These are phyloP conservation scores for Macrocentrus cingulum DNA, from an alignment of 1,140 invertebrate species.

Conservation along the genomic window DNA sequence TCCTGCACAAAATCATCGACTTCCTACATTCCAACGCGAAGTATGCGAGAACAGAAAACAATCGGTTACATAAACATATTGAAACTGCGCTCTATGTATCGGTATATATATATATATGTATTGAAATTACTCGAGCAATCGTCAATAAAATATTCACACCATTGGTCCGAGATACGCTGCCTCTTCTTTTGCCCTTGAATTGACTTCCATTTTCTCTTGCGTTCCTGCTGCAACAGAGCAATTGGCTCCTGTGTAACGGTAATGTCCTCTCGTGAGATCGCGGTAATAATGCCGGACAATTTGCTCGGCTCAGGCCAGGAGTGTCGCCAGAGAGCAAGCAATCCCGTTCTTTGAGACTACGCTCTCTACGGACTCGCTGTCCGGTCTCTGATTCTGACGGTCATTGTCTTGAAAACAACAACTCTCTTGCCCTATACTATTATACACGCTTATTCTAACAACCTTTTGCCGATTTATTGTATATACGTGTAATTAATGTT, in stretches of 20 bases:
- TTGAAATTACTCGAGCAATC: slow-evolving; percentile 13
- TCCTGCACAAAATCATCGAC: slow-evolving; percentile 18
- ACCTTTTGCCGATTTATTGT: too few species aligned
- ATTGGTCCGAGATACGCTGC: too few species aligned
- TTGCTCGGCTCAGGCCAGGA: slow-evolving; percentile 30
- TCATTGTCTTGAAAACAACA: slow-evolving; percentile 35
- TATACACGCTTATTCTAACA: too few species aligned
- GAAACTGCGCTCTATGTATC: too few species aligned
- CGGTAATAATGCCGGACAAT: slow-evolving; percentile 37
- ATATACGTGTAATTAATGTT: too few species aligned
- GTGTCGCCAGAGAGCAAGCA: slow-evolving; percentile 32
- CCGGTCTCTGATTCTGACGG: slow-evolving; percentile 36
- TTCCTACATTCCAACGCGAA: slow-evolving; percentile 17
- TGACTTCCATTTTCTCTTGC: slow-evolving; percentile 5
- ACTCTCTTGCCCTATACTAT: slow-evolving; percentile 16
- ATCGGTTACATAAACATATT: background rate
- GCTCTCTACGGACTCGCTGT: slow-evolving; percentile 39
- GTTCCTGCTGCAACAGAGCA: background rate
- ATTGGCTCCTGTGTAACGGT: slow-evolving; percentile 10
- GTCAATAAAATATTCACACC: background rate
- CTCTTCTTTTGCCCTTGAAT: background rate
- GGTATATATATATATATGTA: background rate
- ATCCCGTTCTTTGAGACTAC: slow-evolving; percentile 31
- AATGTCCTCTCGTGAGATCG: slow-evolving; percentile 15
- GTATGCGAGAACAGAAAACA: background rate